These are phyloP conservation scores for Diprion similis DNA, from an alignment of 1,140 invertebrate genomes.

Conservation along the genomic window DNA sequence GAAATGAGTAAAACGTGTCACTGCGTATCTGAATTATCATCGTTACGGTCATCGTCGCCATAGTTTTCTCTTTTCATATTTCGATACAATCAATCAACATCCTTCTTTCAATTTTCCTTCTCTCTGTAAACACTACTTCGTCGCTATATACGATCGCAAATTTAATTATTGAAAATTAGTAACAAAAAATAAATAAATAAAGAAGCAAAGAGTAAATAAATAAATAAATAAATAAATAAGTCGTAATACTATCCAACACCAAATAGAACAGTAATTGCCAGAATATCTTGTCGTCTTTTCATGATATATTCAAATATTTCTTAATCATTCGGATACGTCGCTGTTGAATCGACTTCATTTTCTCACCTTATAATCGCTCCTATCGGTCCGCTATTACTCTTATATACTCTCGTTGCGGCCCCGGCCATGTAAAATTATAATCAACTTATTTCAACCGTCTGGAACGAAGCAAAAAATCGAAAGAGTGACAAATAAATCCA, in stretches of 20 bases:
- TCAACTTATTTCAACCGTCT: no score
- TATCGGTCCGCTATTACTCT: background rate
- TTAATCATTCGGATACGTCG: background rate
- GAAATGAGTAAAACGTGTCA: background rate
- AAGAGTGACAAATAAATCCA: no score
- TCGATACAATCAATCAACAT: background rate
- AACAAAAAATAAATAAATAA: no score
- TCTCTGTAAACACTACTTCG: no score
- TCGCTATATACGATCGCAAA: no score
- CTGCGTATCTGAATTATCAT: background rate
- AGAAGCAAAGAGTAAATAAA: background rate
- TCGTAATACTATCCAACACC: background rate
- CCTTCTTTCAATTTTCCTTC: no score
- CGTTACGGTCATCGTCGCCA: background rate
- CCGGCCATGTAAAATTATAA: no score
- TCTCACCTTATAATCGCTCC: background rate
- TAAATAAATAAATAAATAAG: background rate
- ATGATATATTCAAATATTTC: background rate
- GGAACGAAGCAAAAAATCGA: no score
- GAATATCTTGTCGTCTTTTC: background rate
- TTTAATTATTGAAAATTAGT: no score
- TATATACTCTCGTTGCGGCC: no score
- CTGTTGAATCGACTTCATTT: background rate
- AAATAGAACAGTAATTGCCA: constrained; percentile 1
- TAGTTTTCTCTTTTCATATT: background rate